These are phyloP conservation scores for Urocynchramus pylzowi DNA, from an alignment of 2,113 vertebrate genomes.

Conservation along the genomic window DNA sequence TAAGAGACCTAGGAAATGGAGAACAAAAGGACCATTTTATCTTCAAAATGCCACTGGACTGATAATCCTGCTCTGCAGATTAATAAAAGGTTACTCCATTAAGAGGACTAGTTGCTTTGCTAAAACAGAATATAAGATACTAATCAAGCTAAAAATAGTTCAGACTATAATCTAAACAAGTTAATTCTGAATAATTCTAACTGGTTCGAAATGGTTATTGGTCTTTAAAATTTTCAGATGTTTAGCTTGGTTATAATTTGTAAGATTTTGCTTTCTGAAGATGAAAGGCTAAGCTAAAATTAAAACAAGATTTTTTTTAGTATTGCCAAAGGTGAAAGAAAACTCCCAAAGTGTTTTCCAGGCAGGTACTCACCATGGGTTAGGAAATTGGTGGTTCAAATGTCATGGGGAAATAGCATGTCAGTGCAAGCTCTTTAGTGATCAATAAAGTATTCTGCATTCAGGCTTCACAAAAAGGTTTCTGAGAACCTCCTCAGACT, in stretches of 20 bases:
- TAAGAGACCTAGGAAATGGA: not conserved
- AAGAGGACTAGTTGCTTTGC: not conserved
- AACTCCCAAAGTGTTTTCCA: not conserved
- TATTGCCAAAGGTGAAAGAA: not conserved
- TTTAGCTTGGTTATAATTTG: not conserved
- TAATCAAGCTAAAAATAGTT: not conserved
- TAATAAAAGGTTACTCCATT: not conserved
- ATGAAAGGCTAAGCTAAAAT: not conserved
- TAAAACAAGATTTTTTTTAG: not conserved
- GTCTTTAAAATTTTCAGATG: not conserved
- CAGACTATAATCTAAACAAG: not conserved
- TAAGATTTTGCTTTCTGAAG: not conserved
- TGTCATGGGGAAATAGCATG: conserved; percentile 68
- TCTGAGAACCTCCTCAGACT: conserved; percentile 26
- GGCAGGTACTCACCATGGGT: not conserved
- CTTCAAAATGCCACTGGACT: not conserved
- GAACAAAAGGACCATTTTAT: not conserved
- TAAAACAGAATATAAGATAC: not conserved
- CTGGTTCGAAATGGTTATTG: not conserved
- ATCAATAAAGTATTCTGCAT: conserved; percentile 74
- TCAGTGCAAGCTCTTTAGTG: conserved; percentile 71
- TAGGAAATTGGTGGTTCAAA: conserved; percentile 63
- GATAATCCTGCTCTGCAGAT: not conserved
- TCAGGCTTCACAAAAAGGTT: conserved; percentile 69
- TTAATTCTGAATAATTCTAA: not conserved